These are phyloP conservation scores for Polymixis flavicincta DNA, from an alignment of 2,888 invertebrate genomes.

Conservation along the genomic window DNA sequence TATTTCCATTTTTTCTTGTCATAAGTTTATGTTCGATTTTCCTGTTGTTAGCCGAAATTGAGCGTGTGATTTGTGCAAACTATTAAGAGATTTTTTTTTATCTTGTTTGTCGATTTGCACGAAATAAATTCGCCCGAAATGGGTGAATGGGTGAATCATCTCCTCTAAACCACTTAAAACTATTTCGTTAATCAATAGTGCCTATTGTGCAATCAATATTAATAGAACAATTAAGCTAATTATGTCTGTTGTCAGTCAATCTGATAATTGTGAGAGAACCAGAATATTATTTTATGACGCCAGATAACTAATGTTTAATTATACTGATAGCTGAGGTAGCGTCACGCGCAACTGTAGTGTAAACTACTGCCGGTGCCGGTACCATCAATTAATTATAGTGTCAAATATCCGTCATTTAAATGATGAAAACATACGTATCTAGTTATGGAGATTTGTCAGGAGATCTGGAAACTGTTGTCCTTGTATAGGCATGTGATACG, in stretches of 20 bases:
- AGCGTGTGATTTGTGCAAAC: conserved; percentile 19
- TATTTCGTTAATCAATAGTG: background rate
- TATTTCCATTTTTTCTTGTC: background rate
- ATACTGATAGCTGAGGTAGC: background rate
- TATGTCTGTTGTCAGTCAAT: background rate
- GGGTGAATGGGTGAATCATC: background rate
- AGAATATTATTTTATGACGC: conserved; percentile 1
- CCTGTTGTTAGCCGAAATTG: conserved; percentile 12
- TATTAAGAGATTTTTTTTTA: background rate
- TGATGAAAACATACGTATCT: background rate
- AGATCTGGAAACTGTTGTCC: background rate
- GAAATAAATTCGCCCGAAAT: background rate
- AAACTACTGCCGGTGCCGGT: background rate
- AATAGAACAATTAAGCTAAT: conserved; percentile 13
- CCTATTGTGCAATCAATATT: background rate
- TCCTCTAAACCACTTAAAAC: background rate
- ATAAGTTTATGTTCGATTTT: conserved; percentile 19
- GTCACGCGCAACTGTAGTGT: background rate
- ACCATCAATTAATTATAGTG: conserved; percentile 6
- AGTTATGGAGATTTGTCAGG: background rate
- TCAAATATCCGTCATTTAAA: background rate
- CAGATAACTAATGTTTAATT: background rate
- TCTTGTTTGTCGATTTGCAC: background rate
- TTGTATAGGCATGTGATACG: no score
- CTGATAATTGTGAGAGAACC: conserved; percentile 8